A percentile compares a stretch with the other conserved stretches of the same genome.
Conservation (phyloP, 2,797 vertebrate genomes). For the Molossus alvarezi region DNA sequence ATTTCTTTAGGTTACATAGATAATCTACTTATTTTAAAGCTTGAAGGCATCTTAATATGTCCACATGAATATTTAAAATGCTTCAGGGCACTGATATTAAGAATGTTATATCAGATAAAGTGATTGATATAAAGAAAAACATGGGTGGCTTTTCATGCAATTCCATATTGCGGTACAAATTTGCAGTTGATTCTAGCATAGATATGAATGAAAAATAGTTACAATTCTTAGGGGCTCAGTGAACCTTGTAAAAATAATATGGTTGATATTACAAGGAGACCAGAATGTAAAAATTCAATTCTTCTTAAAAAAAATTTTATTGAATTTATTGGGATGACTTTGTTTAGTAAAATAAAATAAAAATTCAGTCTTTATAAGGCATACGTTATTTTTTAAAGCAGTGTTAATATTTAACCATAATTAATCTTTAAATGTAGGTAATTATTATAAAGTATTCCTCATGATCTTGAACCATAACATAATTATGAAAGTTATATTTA, state of each 20-base stretch:
- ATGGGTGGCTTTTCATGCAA: slow-evolving; percentile 40
- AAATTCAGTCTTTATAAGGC: neutral
- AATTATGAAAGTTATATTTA: slow-evolving; percentile 25
- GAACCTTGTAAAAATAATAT: slow-evolving; percentile 44
- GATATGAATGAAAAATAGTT: slow-evolving; percentile 66
- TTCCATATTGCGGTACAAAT: slow-evolving; percentile 66
- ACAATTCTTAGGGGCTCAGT: neutral
- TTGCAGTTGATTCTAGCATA: slow-evolving; percentile 35
- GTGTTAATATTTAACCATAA: slow-evolving; percentile 40
- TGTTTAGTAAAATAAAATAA: slow-evolving; percentile 10
- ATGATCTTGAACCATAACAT: neutral
- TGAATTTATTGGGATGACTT: neutral
- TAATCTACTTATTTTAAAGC: slow-evolving; percentile 80
- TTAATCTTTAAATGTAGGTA: slow-evolving; percentile 43
- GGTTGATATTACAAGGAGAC: neutral
- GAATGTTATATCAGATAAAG: slow-evolving; percentile 76
- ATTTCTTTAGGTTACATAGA: slow-evolving; percentile 75
- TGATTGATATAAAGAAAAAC: slow-evolving; percentile 74
- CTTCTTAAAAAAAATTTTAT: neutral
- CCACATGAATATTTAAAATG: slow-evolving; percentile 82
- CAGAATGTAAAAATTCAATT: slow-evolving; percentile 8
- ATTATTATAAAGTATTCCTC: slow-evolving; percentile 52
- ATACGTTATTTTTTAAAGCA: slow-evolving; percentile 44
- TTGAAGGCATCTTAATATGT: slow-evolving; percentile 70
- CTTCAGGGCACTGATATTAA: slow-evolving; percentile 70